Base-by-base conservation (phyloP, 2,113 vertebrate genomes). In the Cheilinus undulatus region DNA sequence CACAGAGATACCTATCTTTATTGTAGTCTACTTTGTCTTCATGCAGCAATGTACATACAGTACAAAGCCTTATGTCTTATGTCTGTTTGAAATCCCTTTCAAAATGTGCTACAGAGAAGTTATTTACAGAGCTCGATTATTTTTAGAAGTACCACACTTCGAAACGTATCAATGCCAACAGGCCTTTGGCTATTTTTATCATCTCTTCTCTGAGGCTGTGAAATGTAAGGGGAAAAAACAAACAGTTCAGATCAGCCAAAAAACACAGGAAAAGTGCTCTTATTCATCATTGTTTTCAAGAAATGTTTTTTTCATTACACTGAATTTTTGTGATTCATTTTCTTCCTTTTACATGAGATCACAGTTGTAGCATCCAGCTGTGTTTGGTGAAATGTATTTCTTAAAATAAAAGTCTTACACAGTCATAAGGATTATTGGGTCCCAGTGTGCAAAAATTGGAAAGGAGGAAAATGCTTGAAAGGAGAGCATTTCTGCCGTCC, bases 141-240 rank as follows among this genome's bases (percentile, higher is more conserved):
- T 73, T 82, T 43, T 61, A 66, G 72, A 51, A 62, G 14, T 32
- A 42, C 53, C 26, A 42, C 10, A 36, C 53, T 53, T 60, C 14
- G 23, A 48, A 46, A 56, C 46, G 30, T 24, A 50, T 62, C 28
- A 23, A 17, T 43, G 40, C 30, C 59, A 69, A 10, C 42, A 26
- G 7, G 58, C 20, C 20, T 42, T 42, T 17, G 40, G 40, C 40
- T 78, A 50, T 73, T 73, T 77, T 54, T 34, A 66, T 32, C 63
- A 11, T 8, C 10, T 59, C 59, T 34, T 77, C 51, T 40, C 13
- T 43, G 5, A 59, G 30, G 36, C 13, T 19, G 3, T 17, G 5
- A 42, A 17, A 17, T 42, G 14, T 42, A 34, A 6, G 3, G 2
- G 13, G 13, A 42, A 42, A 40, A 14, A 3, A 40, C 30, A 32